Evolutionary conservation across 2,888 invertebrate genomes (phyloP), one percentile per base, ranked within the genome.

Genomic region (Chaetogeoica ovagalla): DNA sequence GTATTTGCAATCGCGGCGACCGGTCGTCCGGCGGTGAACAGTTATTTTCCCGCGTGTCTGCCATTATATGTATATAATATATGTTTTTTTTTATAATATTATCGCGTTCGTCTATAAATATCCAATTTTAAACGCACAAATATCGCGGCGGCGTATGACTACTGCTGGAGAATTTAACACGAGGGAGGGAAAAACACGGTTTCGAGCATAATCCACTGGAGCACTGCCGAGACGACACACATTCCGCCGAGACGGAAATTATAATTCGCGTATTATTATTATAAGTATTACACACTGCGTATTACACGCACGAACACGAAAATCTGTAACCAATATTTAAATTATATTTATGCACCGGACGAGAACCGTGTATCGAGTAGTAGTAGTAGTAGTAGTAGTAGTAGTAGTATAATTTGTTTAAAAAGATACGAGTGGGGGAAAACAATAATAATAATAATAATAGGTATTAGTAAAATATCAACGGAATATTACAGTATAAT

Each of bases 201-300:
- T 52, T 1, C 52, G 43, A 2, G 48, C 19, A 43, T 77, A 77
- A 70, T 77, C 77, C 62, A 55, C 63, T 17, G 43, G 23, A 62
- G 23, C 60, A 52, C 62, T 52, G 21, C 62, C 62, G 21, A 71
- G 57, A 39, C 63, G 79, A 79, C 79, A 79, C 23, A 71, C 79
- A 79, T 79, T 77, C 21, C 21, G 13, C 1, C 7, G 2, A 37
- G 37, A 71, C 52, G 52, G 23, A 63, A 57, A 43, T 43, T 43
- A 43, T 43, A 9, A 43, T 43, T 30, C 30, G 43, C 7, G 9
- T 43, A 43, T 43, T 43, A 43, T 43, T 43, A 43, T 43, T 43
- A 43, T 43, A 9, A 43, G 7, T 43, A 43, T 43, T 48, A 48
- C 3, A 30, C 30, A 4, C 30, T 30, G 30, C 8, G 8, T 48